Percentiles rank a stretch among this genome's conserved stretches.
These are phyloP conservation scores for Sesia apiformis DNA, from an alignment of 2,888 invertebrate genomes.

Conservation along the genomic window DNA sequence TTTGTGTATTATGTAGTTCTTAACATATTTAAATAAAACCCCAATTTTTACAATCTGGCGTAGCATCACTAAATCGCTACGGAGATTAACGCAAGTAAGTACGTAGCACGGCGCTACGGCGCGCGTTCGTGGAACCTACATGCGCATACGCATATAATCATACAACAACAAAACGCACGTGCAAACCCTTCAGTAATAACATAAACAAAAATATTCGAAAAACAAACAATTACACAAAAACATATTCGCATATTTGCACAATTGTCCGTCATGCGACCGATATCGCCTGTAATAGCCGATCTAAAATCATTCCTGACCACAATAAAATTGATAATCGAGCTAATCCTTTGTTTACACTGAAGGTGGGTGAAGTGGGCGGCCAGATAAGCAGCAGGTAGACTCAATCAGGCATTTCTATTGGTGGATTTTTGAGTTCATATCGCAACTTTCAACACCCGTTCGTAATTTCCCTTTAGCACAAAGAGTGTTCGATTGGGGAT, in stretches of 20 bases:
- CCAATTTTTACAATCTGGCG: too few species aligned
- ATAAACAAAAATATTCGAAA: conserved; percentile 12
- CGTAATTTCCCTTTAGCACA: conserved; percentile 12
- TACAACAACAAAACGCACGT: conserved; percentile 17
- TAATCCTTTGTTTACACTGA: conserved; percentile 64
- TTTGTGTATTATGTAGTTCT: too few species aligned
- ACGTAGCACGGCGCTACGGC: conserved; percentile 1
- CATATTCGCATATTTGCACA: conserved; percentile 46
- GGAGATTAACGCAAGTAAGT: too few species aligned
- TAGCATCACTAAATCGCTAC: too few species aligned
- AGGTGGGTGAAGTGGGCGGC: conserved; percentile 57
- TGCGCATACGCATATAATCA: conserved; percentile 3
- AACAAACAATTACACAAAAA: conserved; percentile 27
- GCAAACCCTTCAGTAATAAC: conserved; percentile 26
- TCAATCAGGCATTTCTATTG: conserved; percentile 43
- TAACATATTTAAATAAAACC: too few species aligned
- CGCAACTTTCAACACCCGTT: conserved; percentile 16
- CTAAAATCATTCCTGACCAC: conserved; percentile 46
- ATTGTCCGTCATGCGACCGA: conserved; percentile 37
- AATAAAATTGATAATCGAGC: conserved; percentile 62
- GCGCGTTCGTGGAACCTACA: conserved; percentile 3
- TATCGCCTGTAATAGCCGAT: conserved; percentile 32
- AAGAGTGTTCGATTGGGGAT: conserved; percentile 9
- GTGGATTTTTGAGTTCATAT: conserved; percentile 35
- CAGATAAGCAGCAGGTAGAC: conserved; percentile 55